Evolutionary conservation across 2,113 vertebrate genomes (phyloP), one percentile per base, ranked within the genome.

Genomic region (Puffinus mauretanicus): DNA sequence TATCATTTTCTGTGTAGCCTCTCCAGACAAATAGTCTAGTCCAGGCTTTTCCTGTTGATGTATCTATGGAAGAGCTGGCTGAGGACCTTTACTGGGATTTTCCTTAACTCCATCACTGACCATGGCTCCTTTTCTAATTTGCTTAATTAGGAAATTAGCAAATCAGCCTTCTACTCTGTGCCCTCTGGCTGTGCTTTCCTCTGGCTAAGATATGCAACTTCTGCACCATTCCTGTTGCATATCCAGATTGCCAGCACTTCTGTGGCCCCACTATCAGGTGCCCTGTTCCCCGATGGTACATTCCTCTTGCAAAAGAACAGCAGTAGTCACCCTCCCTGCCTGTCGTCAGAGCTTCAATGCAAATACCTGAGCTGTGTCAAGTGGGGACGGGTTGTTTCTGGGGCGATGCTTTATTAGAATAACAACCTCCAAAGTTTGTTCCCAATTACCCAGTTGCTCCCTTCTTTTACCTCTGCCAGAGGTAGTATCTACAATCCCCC

Each of bases 171-270:
- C 36, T 51, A 17, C 26, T 47, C 9, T 27, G 9, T 51, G n/a
- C 3, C 7, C 13, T 51, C 26, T 60, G 42, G 0, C 76, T 80
- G 7, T 89, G 29, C 8, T 11, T 52, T 52, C 40, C 26, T 72
- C 18, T 44, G 44, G 15, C 36, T 77, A 40, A 65, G 30, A 54
- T 7, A 20, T 1, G 12, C 10, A 67, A 66, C 11, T 72, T 76
- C 52, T 72, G 15, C 2, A 7, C 3, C 11, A 10, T 1, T 71
- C 19, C 7, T n/a, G 6, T 61, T 26, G 34, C 1, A 1, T 10
- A n/a, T 18, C 22, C 38, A 61, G 9, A 24, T 24, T n/a, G 7
- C 16, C 25, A 38, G 13, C 0, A 1, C n/a, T 36, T 32, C 38
- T 90, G 21, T 16, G 9, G 29, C 11, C n/a, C 20, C 20, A 14